phyloP scores from a whole-genome alignment of 2,888 invertebrate species.

The Chouioia cunea region DNA sequence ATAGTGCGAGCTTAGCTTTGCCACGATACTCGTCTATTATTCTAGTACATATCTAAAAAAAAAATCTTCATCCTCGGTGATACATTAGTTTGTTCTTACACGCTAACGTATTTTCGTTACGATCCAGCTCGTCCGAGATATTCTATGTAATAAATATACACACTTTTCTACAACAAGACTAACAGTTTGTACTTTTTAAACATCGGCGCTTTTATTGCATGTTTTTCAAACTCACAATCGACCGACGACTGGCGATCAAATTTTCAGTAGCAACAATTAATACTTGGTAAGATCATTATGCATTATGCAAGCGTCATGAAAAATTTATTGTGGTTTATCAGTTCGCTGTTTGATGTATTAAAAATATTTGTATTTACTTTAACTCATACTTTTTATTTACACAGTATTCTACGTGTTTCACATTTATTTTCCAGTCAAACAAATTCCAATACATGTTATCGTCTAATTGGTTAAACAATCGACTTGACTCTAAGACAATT shows the following conservation, averaged over 20 bases:
- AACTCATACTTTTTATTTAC: neutral
- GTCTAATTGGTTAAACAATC: neutral
- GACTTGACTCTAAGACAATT: neutral
- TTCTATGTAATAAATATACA: conserved; percentile 22
- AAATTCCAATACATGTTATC: no score
- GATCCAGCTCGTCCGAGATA: conserved; percentile 31
- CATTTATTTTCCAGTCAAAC: neutral
- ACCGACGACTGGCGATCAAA: conserved; percentile 11
- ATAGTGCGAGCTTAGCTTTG: conserved; percentile 23
- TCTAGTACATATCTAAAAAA: neutral
- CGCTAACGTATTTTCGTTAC: conserved; percentile 24
- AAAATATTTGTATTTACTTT: neutral
- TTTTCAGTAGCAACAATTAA: conserved; percentile 31
- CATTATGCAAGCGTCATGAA: neutral
- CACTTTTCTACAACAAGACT: conserved; percentile 30
- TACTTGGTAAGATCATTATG: conserved; percentile 40
- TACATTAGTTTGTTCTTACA: conserved; percentile 13
- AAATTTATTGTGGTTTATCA: no score
- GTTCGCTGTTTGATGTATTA: neutral
- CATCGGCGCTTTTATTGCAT: conserved; percentile 15
- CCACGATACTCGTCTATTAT: conserved; percentile 16
- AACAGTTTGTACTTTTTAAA: conserved; percentile 39
- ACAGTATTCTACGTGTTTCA: neutral
- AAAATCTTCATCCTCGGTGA: no score
- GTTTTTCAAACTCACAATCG: conserved; percentile 35